These are phyloP conservation scores for Leptopilina drosophilae DNA, from an alignment of 2,888 invertebrate species.

Conservation along the genomic window DNA sequence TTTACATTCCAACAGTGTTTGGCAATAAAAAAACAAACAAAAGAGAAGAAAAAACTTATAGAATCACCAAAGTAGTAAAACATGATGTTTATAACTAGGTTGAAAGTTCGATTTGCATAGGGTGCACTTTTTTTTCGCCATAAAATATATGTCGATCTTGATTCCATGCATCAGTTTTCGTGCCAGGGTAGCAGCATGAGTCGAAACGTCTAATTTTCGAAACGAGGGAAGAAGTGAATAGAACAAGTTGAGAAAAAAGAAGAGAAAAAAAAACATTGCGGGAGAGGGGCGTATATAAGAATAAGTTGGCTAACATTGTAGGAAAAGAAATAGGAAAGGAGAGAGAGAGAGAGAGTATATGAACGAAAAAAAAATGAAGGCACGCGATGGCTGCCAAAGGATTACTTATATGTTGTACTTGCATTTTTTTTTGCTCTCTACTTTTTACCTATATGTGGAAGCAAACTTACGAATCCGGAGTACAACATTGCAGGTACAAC, in stretches of 20 bases:
- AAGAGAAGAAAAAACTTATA: not conserved
- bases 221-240: slow-evolving; percentile 39
- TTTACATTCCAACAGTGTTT: too few species aligned
- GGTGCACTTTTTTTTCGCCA: slow-evolving; percentile 20
- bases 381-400: slow-evolving; percentile 40
- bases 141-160: slow-evolving; percentile 21
- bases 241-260: not conserved
- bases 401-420: slow-evolving; percentile 35
- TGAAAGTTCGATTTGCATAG: slow-evolving; percentile 25
- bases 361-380: slow-evolving; percentile 24
- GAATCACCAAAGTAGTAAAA: not conserved
- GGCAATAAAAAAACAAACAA: too few species aligned
- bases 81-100: slow-evolving; percentile 20
- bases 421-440: slow-evolving; percentile 12
- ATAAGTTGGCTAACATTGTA: slow-evolving; percentile 32
- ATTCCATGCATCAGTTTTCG: slow-evolving; percentile 39
- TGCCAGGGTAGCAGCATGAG: slow-evolving; percentile 26
- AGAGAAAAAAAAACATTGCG: too few species aligned
- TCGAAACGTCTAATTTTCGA: slow-evolving; percentile 52
- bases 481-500: not conserved
- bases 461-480: slow-evolving; percentile 18
- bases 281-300: not conserved
- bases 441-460: slow-evolving; percentile 3
- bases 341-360: not conserved
- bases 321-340: slow-evolving; percentile 7